Evolutionary conservation across 2,888 invertebrate genomes (phyloP).

Genomic region (Notocelia uddmanniana): DNA sequence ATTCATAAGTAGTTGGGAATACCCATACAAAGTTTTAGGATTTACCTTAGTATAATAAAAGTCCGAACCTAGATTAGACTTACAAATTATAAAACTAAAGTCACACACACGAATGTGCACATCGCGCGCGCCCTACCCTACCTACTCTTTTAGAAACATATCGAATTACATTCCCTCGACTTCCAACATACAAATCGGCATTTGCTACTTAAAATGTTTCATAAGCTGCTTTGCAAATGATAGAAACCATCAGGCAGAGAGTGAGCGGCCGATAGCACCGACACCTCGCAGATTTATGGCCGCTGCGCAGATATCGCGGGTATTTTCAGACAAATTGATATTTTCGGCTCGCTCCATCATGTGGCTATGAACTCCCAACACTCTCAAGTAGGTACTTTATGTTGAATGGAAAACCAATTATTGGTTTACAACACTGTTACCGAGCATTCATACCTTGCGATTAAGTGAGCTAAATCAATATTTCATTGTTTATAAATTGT

Average conservation of each 20-base stretch:
- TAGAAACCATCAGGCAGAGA: slow-evolving; percentile 81
- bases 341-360: slow-evolving; percentile 68
- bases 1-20: neutral
- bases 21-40: neutral
- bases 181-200: slow-evolving; percentile 13
- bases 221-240: slow-evolving; percentile 82
- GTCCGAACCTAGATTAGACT: no score
- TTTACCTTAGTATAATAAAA: no score
- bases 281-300: slow-evolving; percentile 81
- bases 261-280: slow-evolving; percentile 79
- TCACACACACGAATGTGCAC: no score
- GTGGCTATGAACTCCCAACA: slow-evolving; percentile 76
- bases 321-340: slow-evolving; percentile 81
- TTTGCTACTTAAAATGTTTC: slow-evolving; percentile 72
- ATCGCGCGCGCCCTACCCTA: no score
- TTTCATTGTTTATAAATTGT: no score
- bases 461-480: no score
- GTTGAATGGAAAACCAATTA: slow-evolving; percentile 34
- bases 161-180: slow-evolving; percentile 15
- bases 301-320: slow-evolving; percentile 68
- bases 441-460: neutral
- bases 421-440: slow-evolving; percentile 28
- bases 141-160: neutral
- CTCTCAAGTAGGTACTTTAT: slow-evolving; percentile 66
- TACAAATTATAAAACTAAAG: no score